Evolutionary conservation across 2,113 vertebrate genomes (phyloP), one percentile per base, ranked within the genome.

Genomic region (Peromyscus maniculatus): DNA sequence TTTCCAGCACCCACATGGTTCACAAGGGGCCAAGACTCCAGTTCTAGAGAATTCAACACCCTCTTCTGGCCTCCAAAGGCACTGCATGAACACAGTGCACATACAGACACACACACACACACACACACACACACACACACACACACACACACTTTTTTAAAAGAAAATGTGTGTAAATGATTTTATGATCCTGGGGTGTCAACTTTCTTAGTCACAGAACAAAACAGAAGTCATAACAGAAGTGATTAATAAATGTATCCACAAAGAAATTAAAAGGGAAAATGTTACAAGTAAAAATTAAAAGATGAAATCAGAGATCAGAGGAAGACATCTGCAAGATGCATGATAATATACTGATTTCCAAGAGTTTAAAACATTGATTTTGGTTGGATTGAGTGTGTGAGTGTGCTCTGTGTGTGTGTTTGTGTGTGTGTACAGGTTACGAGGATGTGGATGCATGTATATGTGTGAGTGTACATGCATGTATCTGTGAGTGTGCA

Each of bases 221-320:
- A 93, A 96, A 94, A 92, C 49, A 75, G 46, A 89, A 97, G 52
- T 69, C 33, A 4, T 36, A 90, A 33, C 69, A 95, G 43, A 95
- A 71, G 90, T 93, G 36, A 94, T 36, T 90, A 83, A 43, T 67
- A 96, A 95, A 93, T 36, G 12, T 43, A 28, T 74, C 89, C 69
- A 24, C n/a, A 17, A 26, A 79, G 39, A 95, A 77, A 74, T 64
- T 43, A 57, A 78, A 91, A 93, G 43, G 33, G 49, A 55, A 96
- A 94, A 67, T 2, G 33, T 75, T 16, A 75, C 12, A 72, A 92
- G 72, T 24, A 78, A 95, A 96, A 96, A 89, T 69, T 71, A 87
- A 94, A 94, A 74, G 43, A 75, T 59, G 66, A 83, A 89, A 67
- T 71, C 21, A 87, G 62, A 87, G 43, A 72, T 49, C 64, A 94